Conservation (phyloP, 2,797 vertebrate genomes). For the Diglossa cyanea region DNA sequence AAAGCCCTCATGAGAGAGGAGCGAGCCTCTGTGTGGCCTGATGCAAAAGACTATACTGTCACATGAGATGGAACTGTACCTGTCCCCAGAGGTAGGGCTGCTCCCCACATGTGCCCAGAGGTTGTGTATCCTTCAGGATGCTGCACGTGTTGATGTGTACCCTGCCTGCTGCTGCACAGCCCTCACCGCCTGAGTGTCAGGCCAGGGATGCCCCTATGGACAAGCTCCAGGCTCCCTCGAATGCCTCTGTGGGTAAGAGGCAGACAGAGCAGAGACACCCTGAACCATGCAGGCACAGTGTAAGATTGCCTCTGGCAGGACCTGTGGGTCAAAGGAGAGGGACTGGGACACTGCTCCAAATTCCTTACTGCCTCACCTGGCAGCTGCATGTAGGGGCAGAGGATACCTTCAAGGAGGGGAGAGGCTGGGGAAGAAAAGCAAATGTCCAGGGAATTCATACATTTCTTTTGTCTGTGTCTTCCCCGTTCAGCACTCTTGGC, state of each 20-base stretch:
- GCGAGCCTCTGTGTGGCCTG: background rate
- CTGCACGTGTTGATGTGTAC: background rate
- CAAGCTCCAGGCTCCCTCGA: background rate
- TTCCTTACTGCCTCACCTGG: background rate
- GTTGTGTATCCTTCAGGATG: background rate
- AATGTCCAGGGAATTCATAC: background rate
- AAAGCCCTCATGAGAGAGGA: background rate
- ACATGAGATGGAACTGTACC: background rate
- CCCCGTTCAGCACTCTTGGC: background rate
- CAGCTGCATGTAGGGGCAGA: background rate
- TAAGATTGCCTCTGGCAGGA: background rate
- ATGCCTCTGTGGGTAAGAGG: background rate
- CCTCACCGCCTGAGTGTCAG: background rate
- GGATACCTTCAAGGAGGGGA: background rate
- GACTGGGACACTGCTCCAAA: background rate
- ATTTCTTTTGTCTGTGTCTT: background rate
- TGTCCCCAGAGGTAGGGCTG: background rate
- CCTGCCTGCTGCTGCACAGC: background rate
- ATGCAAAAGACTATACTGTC: background rate
- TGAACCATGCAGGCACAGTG: too few relatives aligned
- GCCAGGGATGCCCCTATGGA: rapidly evolving
- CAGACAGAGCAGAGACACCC: background rate
- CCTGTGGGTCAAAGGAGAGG: background rate
- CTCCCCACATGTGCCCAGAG: background rate
- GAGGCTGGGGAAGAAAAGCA: background rate